Percentiles rank a stretch among this genome's conserved stretches.
Evolutionary conservation across 1,140 invertebrate genomes (phyloP).

Genomic region (Drosophila ercepeae): DNA sequence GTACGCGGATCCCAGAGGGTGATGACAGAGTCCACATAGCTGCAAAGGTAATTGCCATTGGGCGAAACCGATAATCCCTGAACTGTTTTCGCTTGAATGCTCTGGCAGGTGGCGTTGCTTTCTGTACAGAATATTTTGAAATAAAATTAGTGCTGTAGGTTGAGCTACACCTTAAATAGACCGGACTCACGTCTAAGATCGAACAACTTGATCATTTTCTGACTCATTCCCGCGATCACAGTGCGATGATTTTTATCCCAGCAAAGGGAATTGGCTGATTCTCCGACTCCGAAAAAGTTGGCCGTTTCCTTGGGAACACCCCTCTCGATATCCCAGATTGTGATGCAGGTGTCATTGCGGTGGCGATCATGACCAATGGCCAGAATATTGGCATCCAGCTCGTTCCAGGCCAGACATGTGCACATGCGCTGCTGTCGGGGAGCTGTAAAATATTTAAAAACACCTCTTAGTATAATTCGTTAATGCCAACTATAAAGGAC

Average conservation of each 20-base stretch:
- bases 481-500: too few relatives aligned
- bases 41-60: conserved; percentile 91
- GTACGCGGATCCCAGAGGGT: conserved; percentile 94
- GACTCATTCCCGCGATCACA: conserved; percentile 93
- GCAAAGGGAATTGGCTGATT: conserved; percentile 92
- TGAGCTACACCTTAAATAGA: not conserved
- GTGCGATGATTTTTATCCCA: conserved; percentile 92
- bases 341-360: conserved; percentile 91
- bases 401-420: conserved; percentile 95
- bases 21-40: conserved; percentile 91
- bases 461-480: not conserved
- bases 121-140: conserved; percentile 85
- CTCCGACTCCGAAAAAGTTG: conserved; percentile 87
- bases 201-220: conserved; percentile 94
- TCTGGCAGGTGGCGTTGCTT: conserved; percentile 88
- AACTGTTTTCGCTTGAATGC: conserved; percentile 92
- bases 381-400: conserved; percentile 91
- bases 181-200: conserved; percentile 92
- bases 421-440: conserved; percentile 92
- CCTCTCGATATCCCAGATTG: conserved; percentile 90
- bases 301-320: conserved; percentile 73
- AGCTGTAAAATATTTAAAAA: conserved; percentile 84
- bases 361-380: conserved; percentile 94
- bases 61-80: conserved; percentile 92
- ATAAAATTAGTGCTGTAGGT: not conserved